phyloP scores from a whole-genome alignment of 2,113 vertebrate genomes.

The Aegithalos caudatus region DNA sequence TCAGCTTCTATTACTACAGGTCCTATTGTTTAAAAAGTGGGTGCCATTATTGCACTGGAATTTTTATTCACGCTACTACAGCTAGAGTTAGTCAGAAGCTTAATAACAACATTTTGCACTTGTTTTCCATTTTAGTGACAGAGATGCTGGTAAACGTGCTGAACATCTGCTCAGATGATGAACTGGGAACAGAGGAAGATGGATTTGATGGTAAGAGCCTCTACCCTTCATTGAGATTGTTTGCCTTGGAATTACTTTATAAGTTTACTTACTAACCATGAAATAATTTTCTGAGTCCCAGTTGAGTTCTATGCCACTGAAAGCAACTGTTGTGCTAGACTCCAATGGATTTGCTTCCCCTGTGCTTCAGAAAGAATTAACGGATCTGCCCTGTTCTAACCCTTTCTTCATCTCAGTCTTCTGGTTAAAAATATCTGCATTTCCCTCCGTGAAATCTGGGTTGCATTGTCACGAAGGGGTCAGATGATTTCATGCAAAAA shows the following conservation, averaged over 20 bases:
- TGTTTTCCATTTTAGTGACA: constrained; percentile 80
- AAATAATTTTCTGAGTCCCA: not conserved
- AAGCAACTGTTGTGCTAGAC: not conserved
- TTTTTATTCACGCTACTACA: not conserved
- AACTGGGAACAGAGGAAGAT: constrained; percentile 94
- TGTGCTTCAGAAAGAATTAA: constrained; percentile 20
- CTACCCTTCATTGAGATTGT: not conserved
- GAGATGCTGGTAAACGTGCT: constrained; percentile 98
- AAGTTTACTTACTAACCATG: not conserved
- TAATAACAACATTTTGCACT: not conserved
- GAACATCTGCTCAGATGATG: constrained; percentile 98
- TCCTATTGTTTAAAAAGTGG: not conserved
- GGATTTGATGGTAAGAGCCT: constrained; percentile 89
- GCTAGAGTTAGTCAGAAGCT: not conserved
- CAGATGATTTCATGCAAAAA: not conserved
- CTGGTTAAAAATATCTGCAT: not conserved
- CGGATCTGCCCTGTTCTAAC: not conserved
- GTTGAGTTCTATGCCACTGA: not conserved
- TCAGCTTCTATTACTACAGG: not conserved
- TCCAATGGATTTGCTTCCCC: not conserved
- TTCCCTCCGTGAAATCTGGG: not conserved
- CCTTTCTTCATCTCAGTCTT: not conserved
- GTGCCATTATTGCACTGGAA: not conserved
- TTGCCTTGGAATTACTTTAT: not conserved
- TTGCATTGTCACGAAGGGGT: not conserved